These are phyloP conservation scores for Pogonomyrmex californicus DNA, from an alignment of 1,140 invertebrate genomes.

Conservation along the genomic window DNA sequence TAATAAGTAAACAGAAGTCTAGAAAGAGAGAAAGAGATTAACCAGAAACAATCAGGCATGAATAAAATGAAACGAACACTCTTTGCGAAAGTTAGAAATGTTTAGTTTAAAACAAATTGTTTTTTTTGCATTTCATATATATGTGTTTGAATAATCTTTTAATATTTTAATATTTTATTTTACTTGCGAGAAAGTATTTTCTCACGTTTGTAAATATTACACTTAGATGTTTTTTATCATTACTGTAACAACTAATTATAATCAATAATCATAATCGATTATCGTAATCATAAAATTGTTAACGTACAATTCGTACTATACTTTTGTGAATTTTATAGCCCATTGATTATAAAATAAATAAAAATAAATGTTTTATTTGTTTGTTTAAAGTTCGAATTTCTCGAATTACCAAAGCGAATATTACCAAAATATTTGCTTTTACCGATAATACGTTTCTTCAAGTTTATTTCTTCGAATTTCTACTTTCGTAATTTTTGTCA, in stretches of 20 bases:
- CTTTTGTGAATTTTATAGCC: background rate
- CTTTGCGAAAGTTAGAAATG: background rate
- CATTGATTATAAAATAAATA: background rate
- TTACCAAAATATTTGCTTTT: background rate
- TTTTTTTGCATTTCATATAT: background rate
- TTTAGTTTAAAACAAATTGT: background rate
- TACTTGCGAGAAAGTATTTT: background rate
- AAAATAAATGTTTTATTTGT: background rate
- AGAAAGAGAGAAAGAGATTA: background rate
- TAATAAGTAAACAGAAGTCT: background rate
- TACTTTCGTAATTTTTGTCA: background rate
- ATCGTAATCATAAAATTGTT: constrained; percentile 35
- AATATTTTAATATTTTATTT: background rate
- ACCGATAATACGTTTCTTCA: background rate
- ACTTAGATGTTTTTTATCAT: background rate
- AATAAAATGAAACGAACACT: background rate
- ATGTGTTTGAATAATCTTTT: background rate
- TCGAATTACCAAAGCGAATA: no score
- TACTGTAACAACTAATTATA: background rate
- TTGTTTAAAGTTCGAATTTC: no score
- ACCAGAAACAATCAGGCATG: background rate
- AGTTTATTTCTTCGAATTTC: background rate
- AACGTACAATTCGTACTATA: background rate
- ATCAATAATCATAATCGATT: constrained; percentile 13
- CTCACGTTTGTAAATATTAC: background rate